Evolutionary conservation across 2,888 invertebrate genomes (phyloP).

Genomic region (Eupithecia pulchellata): DNA sequence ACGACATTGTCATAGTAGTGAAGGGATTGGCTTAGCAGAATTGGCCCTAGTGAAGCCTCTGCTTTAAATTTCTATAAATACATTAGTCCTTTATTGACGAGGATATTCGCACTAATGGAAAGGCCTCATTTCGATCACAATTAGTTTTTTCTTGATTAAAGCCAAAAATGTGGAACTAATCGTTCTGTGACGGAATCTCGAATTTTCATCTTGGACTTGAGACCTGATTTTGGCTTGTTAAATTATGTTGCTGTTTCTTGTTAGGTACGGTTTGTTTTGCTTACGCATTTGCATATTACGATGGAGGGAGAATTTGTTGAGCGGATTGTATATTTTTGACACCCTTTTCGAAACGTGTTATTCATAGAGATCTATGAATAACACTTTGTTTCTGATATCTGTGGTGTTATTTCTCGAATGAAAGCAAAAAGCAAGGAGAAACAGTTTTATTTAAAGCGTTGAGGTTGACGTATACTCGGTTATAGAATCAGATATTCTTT

Average conservation of each 20-base stretch:
- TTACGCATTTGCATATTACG: background rate
- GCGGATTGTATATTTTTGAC: background rate
- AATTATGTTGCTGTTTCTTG: background rate
- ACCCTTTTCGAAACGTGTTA: background rate
- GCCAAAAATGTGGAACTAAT: background rate
- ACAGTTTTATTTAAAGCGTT: background rate
- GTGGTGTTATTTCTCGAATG: background rate
- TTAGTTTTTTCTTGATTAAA: background rate
- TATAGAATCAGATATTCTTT: background rate
- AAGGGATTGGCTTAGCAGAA: background rate
- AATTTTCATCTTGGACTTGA: background rate
- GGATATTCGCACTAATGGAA: too few relatives aligned
- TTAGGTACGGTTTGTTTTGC: conserved; percentile 2
- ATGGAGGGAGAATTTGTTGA: background rate
- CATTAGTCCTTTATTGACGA: too few relatives aligned
- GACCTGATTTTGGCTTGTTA: background rate
- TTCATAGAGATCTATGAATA: too few relatives aligned
- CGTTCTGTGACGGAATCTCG: background rate
- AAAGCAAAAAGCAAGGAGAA: background rate
- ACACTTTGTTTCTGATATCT: too few relatives aligned
- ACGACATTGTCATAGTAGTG: background rate
- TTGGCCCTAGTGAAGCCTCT: background rate
- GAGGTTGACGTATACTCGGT: background rate
- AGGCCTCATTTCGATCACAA: too few relatives aligned
- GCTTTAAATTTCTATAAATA: background rate